phyloP scores from a whole-genome alignment of 2,888 invertebrate species.

The Meteorus cinctellus region DNA sequence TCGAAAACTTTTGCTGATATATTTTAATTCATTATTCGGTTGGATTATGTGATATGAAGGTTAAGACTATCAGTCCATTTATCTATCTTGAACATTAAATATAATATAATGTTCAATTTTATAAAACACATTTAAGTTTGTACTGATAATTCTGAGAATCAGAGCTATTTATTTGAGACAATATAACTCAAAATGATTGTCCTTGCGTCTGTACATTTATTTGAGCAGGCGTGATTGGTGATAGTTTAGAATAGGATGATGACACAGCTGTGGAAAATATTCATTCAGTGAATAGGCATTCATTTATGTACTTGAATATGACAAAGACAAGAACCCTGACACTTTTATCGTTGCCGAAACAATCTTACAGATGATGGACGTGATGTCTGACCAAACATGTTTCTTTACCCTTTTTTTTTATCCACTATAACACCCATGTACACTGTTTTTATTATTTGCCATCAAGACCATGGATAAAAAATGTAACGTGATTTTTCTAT shows the following conservation, averaged over 20 bases:
- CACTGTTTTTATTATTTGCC: not conserved
- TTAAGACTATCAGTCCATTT: no score
- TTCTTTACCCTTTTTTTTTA: not conserved
- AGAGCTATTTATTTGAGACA: not conserved
- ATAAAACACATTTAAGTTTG: no score
- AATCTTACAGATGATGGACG: slow-evolving; percentile 2
- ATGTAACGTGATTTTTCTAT: slow-evolving; percentile 14
- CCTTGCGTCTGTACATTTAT: not conserved
- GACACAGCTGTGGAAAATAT: slow-evolving; percentile 15
- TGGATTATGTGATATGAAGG: no score
- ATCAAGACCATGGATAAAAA: not conserved
- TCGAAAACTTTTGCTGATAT: no score
- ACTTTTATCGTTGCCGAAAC: slow-evolving; percentile 6
- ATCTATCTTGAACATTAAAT: no score
- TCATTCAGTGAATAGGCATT: not conserved
- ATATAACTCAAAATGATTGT: not conserved
- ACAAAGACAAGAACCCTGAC: not conserved
- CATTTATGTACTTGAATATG: not conserved
- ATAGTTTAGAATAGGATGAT: not conserved
- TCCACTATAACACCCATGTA: not conserved
- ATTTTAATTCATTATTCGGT: no score
- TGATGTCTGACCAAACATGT: slow-evolving; percentile 4
- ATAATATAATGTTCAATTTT: no score
- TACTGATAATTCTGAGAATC: not conserved
- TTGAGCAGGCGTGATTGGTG: not conserved